Evolutionary conservation across 53 echinoderm and acorn worm genomes (phyloP), one percentile per base, ranked within the genome.

Genomic region (Pentamera pediparva): DNA sequence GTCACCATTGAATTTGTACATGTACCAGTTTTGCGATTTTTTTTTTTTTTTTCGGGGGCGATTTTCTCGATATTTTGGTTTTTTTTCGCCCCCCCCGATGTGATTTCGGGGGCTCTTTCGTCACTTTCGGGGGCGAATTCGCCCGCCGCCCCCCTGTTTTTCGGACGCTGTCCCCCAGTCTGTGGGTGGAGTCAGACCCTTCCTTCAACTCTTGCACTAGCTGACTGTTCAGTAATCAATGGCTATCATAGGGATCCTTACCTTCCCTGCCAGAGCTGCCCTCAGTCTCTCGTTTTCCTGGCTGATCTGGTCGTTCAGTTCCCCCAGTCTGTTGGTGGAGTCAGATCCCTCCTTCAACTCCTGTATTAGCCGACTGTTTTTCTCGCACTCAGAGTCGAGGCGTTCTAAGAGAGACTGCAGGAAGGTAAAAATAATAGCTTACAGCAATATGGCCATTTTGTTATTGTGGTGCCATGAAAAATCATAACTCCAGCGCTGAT

Each of bases 151-250:
- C n/a, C n/a, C n/a, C n/a, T n/a, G n/a, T n/a, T n/a, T n/a, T n/a
- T n/a, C n/a, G n/a, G n/a, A n/a, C n/a, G n/a, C n/a, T n/a, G n/a
- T 94, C 94, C 43, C 83, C 32, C 10, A 94, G 76, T 30, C 83
- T 79, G 49, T 87, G 84, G 26, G 87, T 82, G 32, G 83, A 54
- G 56, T 81, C 70, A 32, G 80, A 80, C 9, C 85, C 82, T 45
- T 92, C 82, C 3, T 84, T 60, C 30, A 94, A 50, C 69, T 92
- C 86, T 11, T 61, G 65, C 29, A 74, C 79, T 64, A 94, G 43
- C 12, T 59, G 35, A 28, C 55, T 79, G 55, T 76, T 94, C n/a
- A n/a, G n/a, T n/a, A n/a, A n/a, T n/a, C n/a, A n/a, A n/a, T n/a
- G n/a, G n/a, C n/a, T n/a, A n/a, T n/a, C n/a, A n/a, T n/a, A n/a